Conservation (phyloP, 2,888 invertebrate genomes). For the Morpho helenor region DNA sequence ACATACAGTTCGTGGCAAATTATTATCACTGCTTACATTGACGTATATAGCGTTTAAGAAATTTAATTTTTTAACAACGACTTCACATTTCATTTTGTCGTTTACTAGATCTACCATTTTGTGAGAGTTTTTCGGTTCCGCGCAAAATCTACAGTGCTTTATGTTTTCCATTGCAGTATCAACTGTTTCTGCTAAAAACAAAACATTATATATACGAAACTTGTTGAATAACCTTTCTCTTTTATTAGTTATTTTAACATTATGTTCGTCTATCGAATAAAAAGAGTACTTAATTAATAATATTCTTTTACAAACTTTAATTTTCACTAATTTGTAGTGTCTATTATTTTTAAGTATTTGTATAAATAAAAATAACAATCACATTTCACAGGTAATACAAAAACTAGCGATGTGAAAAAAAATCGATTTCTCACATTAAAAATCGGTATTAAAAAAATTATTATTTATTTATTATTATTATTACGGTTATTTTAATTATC, state of each 20-base stretch:
- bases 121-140: constrained; percentile 47
- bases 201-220: constrained; percentile 5
- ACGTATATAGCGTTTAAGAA: constrained; percentile 62
- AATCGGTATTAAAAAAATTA: no score
- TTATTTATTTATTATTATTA: no score
- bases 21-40: constrained; percentile 45
- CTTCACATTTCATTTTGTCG: constrained; percentile 43
- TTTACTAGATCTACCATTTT: constrained; percentile 44
- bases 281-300: no score
- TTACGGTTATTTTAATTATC: no score
- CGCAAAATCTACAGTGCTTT: constrained; percentile 60
- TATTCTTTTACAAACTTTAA: no score
- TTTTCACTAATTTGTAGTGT: no score
- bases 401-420: no score
- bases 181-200: constrained; percentile 3
- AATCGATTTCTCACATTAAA: no score
- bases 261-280: no score
- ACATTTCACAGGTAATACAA: neutral
- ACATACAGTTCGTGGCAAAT: constrained; percentile 59
- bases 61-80: constrained; percentile 45
- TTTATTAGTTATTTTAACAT: no score
- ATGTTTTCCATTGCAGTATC: constrained; percentile 36
- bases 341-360: no score
- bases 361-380: neutral
- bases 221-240: constrained; percentile 2